These are phyloP conservation scores for Marcusenius ussheri DNA, from an alignment of 2,113 vertebrate genomes.

Conservation along the genomic window DNA sequence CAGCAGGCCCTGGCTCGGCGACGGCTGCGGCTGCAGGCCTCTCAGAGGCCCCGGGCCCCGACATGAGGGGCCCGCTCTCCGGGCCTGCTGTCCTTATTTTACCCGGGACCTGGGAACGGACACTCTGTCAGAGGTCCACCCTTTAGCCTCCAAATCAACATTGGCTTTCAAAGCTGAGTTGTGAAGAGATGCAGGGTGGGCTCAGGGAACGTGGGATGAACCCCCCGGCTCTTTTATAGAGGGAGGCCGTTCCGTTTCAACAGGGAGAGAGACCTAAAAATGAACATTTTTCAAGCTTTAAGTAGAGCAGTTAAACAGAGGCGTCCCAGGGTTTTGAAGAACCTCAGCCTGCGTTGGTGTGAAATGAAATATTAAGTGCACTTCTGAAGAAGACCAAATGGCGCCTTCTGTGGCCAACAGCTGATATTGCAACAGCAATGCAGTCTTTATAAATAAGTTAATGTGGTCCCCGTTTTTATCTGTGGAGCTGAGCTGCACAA, in stretches of 20 bases:
- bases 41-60: conserved; percentile 44
- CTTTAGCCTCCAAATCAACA: not conserved
- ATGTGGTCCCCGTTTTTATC: not conserved
- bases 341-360: not conserved
- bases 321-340: not conserved
- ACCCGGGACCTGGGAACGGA: not conserved
- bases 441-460: not conserved
- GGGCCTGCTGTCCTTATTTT: not conserved
- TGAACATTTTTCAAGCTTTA: not conserved
- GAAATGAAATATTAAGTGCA: not conserved
- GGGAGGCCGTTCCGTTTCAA: not conserved
- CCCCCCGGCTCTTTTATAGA: not conserved
- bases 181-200: not conserved
- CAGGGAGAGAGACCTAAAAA: not conserved
- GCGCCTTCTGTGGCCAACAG: not conserved
- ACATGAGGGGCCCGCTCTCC: conserved; percentile 27
- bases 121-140: not conserved
- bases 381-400: not conserved
- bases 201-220: not conserved
- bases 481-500: not conserved
- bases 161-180: not conserved
- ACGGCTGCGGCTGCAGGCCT: conserved; percentile 56
- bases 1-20: conserved; percentile 78
- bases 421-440: not conserved
- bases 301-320: not conserved